These are phyloP conservation scores for Cynocephalus volans DNA, from an alignment of 2,113 vertebrate species.

Conservation along the genomic window DNA sequence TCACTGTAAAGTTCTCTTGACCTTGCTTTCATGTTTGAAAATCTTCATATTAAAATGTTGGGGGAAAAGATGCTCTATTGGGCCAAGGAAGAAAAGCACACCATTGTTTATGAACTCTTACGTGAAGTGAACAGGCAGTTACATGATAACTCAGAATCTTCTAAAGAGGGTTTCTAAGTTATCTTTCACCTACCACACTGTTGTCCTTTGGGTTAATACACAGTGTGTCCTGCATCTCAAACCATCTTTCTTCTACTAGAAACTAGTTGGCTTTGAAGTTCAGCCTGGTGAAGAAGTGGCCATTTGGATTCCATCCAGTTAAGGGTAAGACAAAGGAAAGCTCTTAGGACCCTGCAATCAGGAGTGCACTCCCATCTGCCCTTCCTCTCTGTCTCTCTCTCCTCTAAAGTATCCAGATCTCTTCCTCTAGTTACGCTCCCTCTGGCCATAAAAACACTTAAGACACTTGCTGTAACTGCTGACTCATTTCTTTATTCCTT, in stretches of 20 bases:
- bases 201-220: conserved; percentile 36
- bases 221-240: conserved; percentile 48
- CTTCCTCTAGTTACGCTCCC: neutral
- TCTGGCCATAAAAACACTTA: neutral
- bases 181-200: conserved; percentile 34
- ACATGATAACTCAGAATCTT: neutral
- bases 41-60: conserved; percentile 8
- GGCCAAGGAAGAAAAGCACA: conserved; percentile 27
- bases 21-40: conserved; percentile 22
- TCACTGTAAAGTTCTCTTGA: neutral
- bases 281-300: conserved; percentile 54
- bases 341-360: neutral
- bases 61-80: neutral
- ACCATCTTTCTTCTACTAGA: neutral
- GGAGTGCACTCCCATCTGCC: neutral
- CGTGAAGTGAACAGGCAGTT: neutral
- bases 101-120: neutral
- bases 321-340: conserved; percentile 48
- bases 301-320: conserved; percentile 75
- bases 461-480: neutral
- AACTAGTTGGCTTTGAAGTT: conserved; percentile 41
- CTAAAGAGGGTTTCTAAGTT: conserved; percentile 20
- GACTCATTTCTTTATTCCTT: neutral
- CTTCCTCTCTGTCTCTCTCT: neutral
- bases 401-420: neutral